Conservation (phyloP, 1,140 invertebrate genomes). For the Cherax quadricarinatus region DNA sequence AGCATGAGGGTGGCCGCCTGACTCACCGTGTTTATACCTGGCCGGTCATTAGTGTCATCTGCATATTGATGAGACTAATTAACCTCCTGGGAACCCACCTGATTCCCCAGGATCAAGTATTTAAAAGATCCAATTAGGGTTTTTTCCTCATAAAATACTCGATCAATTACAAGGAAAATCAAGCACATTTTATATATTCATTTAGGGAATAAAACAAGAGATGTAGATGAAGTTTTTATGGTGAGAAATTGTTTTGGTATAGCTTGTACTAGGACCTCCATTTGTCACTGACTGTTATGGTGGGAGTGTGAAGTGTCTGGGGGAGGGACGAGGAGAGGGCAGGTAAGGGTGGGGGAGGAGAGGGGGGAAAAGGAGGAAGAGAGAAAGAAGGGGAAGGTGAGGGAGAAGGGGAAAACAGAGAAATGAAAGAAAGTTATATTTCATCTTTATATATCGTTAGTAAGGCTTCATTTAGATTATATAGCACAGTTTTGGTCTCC, state of each 20-base stretch:
- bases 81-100: constrained; percentile 38
- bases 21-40: constrained; percentile 32
- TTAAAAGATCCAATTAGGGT: constrained; percentile 47
- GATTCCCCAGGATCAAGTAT: constrained; percentile 42
- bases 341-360: too few species aligned
- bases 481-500: too few species aligned
- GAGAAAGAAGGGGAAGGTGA: too few species aligned
- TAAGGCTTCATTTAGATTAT: too few species aligned
- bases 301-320: neutral
- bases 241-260: too few species aligned
- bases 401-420: too few species aligned
- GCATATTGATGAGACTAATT: constrained; percentile 52
- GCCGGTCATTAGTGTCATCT: constrained; percentile 43
- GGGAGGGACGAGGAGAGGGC: neutral
- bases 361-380: too few species aligned
- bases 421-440: too few species aligned
- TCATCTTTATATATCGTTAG: neutral
- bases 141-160: constrained; percentile 42
- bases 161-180: constrained; percentile 41
- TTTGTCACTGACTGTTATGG: neutral
- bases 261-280: too few species aligned
- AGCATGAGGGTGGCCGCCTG: neutral
- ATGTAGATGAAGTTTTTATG: neutral
- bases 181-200: constrained; percentile 6
- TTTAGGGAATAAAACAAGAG: neutral